Evolutionary conservation across 2,888 invertebrate species (phyloP), one percentile per base, ranked within the genome.

Genomic region (Ophion ventricosus): DNA sequence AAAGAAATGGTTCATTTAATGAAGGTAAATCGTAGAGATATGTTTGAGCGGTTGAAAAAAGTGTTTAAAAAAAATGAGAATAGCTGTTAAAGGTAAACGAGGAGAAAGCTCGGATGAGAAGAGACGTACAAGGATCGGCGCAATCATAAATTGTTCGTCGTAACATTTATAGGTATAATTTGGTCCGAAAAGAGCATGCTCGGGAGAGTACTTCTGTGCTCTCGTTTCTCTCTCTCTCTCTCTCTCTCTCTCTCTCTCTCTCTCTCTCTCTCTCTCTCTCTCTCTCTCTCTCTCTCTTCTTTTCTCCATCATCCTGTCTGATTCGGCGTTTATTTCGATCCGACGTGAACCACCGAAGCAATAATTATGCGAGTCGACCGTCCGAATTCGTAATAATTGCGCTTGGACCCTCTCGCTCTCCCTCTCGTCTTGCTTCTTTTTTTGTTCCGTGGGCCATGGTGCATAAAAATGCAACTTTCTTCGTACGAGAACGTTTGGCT

Each of bases 311-410:
- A 17, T 67, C 29, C 25, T 29, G 20, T 67, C 40, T 43, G 67
- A 66, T 43, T 77, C 67, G 43, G 23, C 61, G 56, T 57, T 67
- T 77, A 67, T 56, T 67, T 67, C 67, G 43, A 43, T 67, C 56
- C 64, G 49, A 69, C 77, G 59, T 43, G 43, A 57, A 43, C 26
- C 35, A 74, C 66, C 72, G 66, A 49, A 63, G 77, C 67, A 78
- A 82, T 82, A 82, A 82, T 82, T 78, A 82, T 73, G 73, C 67
- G 82, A 69, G 77, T 26, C 82, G 82, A 72, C 82, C 73, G 67
- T 73, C 76, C 40, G 80, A 84, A 84, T 80, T 67, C 80, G 61
- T 61, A 77, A 80, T 84, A 80, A 84, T 84, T 80, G 83, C 35
- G 80, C 64, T 73, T 54, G 59, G 76, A 43, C 83, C 73, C 67